Conservation (phyloP, 2,888 invertebrate genomes). For the Lutraria lutraria region DNA sequence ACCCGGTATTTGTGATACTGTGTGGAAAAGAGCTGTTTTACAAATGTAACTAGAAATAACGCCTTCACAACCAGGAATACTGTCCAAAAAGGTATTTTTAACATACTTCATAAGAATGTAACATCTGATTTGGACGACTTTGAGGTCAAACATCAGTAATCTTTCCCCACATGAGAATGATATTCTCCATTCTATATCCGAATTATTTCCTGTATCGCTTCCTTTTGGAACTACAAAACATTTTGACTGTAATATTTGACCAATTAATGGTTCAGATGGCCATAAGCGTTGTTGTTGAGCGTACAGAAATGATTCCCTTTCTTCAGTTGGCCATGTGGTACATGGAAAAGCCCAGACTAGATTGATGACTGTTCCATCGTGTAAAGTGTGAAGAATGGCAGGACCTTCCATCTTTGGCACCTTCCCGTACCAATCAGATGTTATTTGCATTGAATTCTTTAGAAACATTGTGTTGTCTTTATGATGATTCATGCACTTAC, state of each 20-base stretch:
- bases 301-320: neutral
- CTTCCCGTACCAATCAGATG: neutral
- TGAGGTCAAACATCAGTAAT: conserved; percentile 2
- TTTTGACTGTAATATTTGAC: neutral
- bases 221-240: conserved; percentile 11
- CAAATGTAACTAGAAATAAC: neutral
- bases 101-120: neutral
- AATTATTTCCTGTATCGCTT: neutral
- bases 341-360: neutral
- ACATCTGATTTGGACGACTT: neutral
- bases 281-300: neutral
- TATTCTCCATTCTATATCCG: conserved; percentile 12
- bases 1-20: neutral
- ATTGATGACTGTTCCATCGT: neutral
- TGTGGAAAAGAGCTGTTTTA: neutral
- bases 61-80: neutral
- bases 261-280: neutral
- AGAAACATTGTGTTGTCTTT: neutral
- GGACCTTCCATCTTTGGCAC: conserved; percentile 2
- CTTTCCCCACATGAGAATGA: neutral
- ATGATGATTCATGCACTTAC: neutral
- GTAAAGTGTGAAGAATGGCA: neutral
- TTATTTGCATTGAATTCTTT: neutral
- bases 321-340: neutral
- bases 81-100: neutral